phyloP scores from a whole-genome alignment of 2,888 invertebrate genomes.

The Chouioia cunea region DNA sequence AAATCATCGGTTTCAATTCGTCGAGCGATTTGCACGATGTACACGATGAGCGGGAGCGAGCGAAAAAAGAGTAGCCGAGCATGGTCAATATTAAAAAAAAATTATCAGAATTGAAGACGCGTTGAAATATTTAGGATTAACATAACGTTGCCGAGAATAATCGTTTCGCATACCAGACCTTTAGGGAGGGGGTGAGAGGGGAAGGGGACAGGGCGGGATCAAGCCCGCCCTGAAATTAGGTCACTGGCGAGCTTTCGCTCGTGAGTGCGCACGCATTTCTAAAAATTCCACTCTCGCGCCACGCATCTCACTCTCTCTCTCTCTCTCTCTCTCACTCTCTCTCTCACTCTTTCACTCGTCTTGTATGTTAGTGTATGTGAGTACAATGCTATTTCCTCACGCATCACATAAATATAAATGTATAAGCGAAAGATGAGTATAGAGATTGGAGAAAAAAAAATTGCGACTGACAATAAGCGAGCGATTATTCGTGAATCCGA shows the following conservation, averaged over 20 bases:
- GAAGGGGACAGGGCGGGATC: conserved; percentile 33
- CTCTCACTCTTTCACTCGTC: no score
- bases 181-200: conserved; percentile 11
- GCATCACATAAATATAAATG: no score
- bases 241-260: conserved; percentile 42
- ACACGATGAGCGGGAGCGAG: conserved; percentile 10
- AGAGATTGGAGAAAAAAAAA: no score
- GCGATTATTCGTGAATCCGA: no score
- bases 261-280: conserved; percentile 29
- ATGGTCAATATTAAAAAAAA: conserved; percentile 6
- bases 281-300: conserved; percentile 25
- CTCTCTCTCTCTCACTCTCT: no score
- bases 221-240: conserved; percentile 34
- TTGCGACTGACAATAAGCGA: no score
- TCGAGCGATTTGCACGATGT: conserved; percentile 39
- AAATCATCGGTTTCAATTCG: conserved; percentile 48
- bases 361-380: no score
- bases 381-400: no score
- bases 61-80: neutral
- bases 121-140: no score
- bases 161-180: no score
- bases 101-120: neutral
- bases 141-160: no score
- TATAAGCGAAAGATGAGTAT: no score
- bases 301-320: neutral